A percentile compares a stretch with the other conserved stretches of the same genome.
Evolutionary conservation across 2,888 invertebrate genomes (phyloP).

Genomic region (Oconnorella tubifera): DNA sequence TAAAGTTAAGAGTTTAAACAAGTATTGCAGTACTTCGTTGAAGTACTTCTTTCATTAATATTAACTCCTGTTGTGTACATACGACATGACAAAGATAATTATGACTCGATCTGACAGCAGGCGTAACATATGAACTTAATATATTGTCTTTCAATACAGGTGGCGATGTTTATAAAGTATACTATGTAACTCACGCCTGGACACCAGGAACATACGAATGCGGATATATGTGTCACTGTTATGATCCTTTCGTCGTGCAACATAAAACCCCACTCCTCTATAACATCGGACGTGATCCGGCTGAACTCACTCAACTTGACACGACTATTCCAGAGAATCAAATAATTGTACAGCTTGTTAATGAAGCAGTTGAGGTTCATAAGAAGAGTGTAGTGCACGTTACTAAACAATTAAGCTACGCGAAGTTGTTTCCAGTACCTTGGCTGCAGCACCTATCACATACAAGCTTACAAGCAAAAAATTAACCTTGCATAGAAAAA

Average conservation of each 20-base stretch:
- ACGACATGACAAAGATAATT: too few relatives aligned
- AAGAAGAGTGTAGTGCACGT: slow-evolving; percentile 30
- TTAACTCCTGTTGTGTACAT: too few relatives aligned
- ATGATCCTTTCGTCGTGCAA: slow-evolving; percentile 40
- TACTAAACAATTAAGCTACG: not conserved
- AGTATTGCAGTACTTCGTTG: too few relatives aligned
- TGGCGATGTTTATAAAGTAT: slow-evolving; percentile 49
- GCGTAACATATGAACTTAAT: not conserved
- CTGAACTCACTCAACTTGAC: slow-evolving; percentile 52
- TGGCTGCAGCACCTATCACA: not conserved
- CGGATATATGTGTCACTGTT: slow-evolving; percentile 44
- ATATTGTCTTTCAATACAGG: slow-evolving; percentile 23
- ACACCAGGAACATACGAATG: slow-evolving; percentile 45
- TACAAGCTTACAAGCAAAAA: not conserved
- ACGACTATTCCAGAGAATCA: slow-evolving; percentile 35
- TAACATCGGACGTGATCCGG: slow-evolving; percentile 56
- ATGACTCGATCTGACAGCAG: not conserved
- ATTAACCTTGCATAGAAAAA: not conserved
- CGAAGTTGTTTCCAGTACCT: not conserved
- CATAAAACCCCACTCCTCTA: slow-evolving; percentile 57
- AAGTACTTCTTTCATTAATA: too few relatives aligned
- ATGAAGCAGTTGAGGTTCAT: slow-evolving; percentile 41
- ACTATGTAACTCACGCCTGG: slow-evolving; percentile 44
- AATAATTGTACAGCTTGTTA: slow-evolving; percentile 34
- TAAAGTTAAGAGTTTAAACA: too few relatives aligned